Evolutionary conservation across 2,113 vertebrate genomes (phyloP), one percentile per base, ranked within the genome.

Genomic region (Monopterus albus): DNA sequence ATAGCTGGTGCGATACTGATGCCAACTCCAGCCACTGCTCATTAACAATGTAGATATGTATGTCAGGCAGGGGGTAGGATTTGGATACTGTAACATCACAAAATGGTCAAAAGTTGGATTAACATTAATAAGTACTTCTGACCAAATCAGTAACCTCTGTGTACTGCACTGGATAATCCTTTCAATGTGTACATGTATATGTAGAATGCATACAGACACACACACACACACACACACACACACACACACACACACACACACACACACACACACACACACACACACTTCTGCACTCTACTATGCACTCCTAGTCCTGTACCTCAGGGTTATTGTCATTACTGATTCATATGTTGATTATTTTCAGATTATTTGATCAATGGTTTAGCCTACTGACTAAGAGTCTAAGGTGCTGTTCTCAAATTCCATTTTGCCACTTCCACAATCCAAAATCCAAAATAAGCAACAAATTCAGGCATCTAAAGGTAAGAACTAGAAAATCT

Each of bases 11-110:
- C 18, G 51, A 42, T 47, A 9, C 53, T 15, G 64, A 74, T 76
- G 50, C 76, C 72, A 77, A 81, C 59, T 6, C 55, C 56, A 73
- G 39, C 50, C 69, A 25, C 64, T 78, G 59, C 25, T 33, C 60
- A 79, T 63, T 68, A 72, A 73, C 68, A 61, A 82, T 82, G 63
- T 59, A 68, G 68, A 47, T 31, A 61, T 47, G 81, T 53, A 60
- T 58, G 70, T 58, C 12, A 66, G 73, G 28, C 35, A n/a, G 55
- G 20, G 21, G 46, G 46, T 17, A 17, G n/a, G 46, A n/a, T 20
- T n/a, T 8, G 31, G 53, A 40, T 15, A 59, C 14, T 31, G 18
- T 43, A 38, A 12, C 56, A 14, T 31, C 21, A 25, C n/a, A 39
- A 33, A 67, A 66, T 49, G 67, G 29, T 62, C 20, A 67, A 36